Percentiles rank a stretch among this genome's conserved stretches.
Evolutionary conservation across 92 coral and sea anemone genomes (phyloP).

Genomic region (Actinostola sp.): DNA sequence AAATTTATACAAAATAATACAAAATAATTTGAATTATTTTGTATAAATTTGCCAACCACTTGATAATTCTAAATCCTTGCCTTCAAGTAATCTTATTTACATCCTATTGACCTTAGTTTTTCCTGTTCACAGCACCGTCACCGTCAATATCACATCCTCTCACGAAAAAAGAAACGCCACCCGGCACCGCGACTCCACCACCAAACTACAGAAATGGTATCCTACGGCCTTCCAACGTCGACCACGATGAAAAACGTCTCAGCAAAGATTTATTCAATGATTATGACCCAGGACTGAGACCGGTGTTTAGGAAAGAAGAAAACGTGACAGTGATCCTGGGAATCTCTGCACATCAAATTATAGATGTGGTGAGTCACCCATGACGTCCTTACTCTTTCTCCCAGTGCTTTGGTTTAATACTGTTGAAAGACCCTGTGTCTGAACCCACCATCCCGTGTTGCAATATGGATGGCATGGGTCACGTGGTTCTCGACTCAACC

Average conservation of each 20-base stretch:
- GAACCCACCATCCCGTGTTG: too few relatives aligned
- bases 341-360: conserved; percentile 72
- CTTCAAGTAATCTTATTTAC: too few relatives aligned
- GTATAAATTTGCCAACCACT: too few relatives aligned
- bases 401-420: too few relatives aligned
- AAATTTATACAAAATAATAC: too few relatives aligned
- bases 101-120: too few relatives aligned
- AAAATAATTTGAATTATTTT: too few relatives aligned
- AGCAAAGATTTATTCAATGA: conserved; percentile 65
- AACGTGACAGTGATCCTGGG: conserved; percentile 81
- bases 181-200: background rate
- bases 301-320: conserved; percentile 65
- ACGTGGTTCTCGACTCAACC: too few relatives aligned
- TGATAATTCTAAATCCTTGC: too few relatives aligned
- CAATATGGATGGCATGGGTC: too few relatives aligned
- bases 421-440: too few relatives aligned
- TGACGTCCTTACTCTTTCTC: too few relatives aligned
- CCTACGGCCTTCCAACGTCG: conserved; percentile 18
- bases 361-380: conserved; percentile 71
- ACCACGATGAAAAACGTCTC: conserved; percentile 59
- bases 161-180: background rate
- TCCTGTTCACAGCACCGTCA: background rate
- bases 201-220: background rate
- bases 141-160: background rate
- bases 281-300: conserved; percentile 71